Conservation (phyloP, 2,888 invertebrate species). For the Clusia tigrina region DNA sequence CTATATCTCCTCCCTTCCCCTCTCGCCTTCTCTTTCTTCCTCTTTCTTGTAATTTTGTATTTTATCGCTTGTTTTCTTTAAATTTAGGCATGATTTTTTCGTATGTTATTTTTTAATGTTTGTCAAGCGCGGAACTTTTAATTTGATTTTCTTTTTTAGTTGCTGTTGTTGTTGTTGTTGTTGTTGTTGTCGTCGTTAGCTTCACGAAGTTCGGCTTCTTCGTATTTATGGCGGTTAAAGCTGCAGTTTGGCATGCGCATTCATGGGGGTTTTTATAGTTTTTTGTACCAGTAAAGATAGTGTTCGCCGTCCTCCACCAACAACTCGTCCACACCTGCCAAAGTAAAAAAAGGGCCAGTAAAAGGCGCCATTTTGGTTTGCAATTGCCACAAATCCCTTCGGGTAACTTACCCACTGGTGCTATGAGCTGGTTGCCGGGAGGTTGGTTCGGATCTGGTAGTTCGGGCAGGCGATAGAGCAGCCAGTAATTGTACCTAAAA, state of each 20-base stretch:
- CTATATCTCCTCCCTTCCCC: too few species aligned
- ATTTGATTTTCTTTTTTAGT: slow-evolving; percentile 24
- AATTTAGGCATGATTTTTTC: slow-evolving; percentile 6
- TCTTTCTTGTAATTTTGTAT: too few species aligned
- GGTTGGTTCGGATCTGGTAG: slow-evolving; percentile 81
- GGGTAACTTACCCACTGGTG: slow-evolving; percentile 87
- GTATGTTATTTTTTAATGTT: slow-evolving; percentile 1
- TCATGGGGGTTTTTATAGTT: slow-evolving; percentile 71
- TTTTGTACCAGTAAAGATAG: slow-evolving; percentile 92
- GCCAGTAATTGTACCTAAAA: slow-evolving; percentile 84
- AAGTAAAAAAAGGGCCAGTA: background rate
- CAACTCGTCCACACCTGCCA: slow-evolving; percentile 81
- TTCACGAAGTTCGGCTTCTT: too few species aligned
- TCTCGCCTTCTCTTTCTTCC: background rate
- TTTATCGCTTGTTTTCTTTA: slow-evolving; percentile 9
- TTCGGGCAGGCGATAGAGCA: slow-evolving; percentile 82
- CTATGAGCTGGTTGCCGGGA: slow-evolving; percentile 86
- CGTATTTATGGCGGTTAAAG: background rate
- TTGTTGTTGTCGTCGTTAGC: too few species aligned
- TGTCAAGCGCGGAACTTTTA: slow-evolving; percentile 17
- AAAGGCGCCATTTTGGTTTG: background rate
- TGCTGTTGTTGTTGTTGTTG: slow-evolving; percentile 24
- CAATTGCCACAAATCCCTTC: slow-evolving; percentile 25
- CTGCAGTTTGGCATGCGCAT: too few species aligned
- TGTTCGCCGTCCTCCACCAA: slow-evolving; percentile 88